Conservation (phyloP, 2,113 vertebrate genomes). For the Misgurnus mizolepis region DNA sequence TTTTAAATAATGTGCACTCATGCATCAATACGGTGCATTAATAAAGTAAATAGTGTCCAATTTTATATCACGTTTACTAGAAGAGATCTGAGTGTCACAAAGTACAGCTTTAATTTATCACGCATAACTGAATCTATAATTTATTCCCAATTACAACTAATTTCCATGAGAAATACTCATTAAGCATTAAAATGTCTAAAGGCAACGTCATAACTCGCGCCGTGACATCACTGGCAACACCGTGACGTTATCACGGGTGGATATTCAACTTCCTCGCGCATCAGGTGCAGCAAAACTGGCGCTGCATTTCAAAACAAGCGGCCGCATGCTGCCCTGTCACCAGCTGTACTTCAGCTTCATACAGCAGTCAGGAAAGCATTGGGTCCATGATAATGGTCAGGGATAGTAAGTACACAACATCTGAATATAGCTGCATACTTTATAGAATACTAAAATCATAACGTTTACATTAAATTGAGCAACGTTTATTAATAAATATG, state of each 20-base stretch:
- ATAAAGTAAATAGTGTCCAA: too few species aligned
- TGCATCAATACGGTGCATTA: too few species aligned
- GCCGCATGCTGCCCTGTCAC: slow-evolving; percentile 58
- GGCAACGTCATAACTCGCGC: not conserved
- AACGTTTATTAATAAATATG: not conserved
- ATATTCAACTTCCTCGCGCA: slow-evolving; percentile 38
- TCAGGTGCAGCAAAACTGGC: slow-evolving; percentile 57
- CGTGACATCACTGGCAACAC: not conserved
- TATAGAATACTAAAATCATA: not conserved
- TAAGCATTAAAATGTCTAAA: too few species aligned
- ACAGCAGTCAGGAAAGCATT: not conserved
- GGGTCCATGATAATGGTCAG: not conserved
- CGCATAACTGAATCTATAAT: not conserved
- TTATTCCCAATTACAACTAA: not conserved
- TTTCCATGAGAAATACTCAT: too few species aligned
- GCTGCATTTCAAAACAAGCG: slow-evolving; percentile 64
- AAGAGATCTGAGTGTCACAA: not conserved
- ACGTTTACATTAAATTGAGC: not conserved
- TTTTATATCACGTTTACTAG: too few species aligned
- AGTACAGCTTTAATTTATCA: not conserved
- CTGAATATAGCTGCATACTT: not conserved
- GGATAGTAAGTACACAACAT: not conserved
- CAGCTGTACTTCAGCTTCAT: slow-evolving; percentile 7
- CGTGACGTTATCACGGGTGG: not conserved
- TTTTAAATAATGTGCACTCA: too few species aligned